Percentiles rank a stretch among this genome's conserved stretches.
Evolutionary conservation across 2,888 invertebrate species (phyloP).

Genomic region (Archips crataeganus): DNA sequence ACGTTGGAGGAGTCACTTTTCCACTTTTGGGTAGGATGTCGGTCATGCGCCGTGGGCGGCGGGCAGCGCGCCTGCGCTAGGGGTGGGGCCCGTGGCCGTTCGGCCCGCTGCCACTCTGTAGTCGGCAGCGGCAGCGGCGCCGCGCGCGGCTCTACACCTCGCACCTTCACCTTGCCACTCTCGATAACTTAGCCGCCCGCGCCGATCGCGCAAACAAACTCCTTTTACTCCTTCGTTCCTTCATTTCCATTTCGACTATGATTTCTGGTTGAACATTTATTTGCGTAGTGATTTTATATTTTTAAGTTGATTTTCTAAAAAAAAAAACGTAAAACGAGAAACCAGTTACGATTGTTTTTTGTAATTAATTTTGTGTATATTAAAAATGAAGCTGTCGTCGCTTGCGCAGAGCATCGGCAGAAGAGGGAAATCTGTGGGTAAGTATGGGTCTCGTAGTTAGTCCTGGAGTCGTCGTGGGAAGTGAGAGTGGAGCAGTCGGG

Average conservation of each 20-base stretch:
- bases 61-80: slow-evolving; percentile 74
- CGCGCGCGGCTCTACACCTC: slow-evolving; percentile 65
- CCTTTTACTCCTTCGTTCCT: slow-evolving; percentile 65
- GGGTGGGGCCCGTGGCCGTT: slow-evolving; percentile 78
- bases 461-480: slow-evolving; percentile 23
- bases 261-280: slow-evolving; percentile 61
- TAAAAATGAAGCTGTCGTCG: slow-evolving; percentile 49
- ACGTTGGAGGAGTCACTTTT: slow-evolving; percentile 85
- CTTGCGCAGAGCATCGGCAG: slow-evolving; percentile 38
- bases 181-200: slow-evolving; percentile 68
- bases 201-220: slow-evolving; percentile 68
- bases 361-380: slow-evolving; percentile 70
- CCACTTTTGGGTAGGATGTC: slow-evolving; percentile 83
- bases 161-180: slow-evolving; percentile 52
- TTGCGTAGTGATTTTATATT: slow-evolving; percentile 68
- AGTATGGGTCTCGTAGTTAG: slow-evolving; percentile 49
- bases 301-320: slow-evolving; percentile 58
- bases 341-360: slow-evolving; percentile 63
- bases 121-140: slow-evolving; percentile 79
- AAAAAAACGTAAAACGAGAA: slow-evolving; percentile 49
- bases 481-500: slow-evolving; percentile 45
- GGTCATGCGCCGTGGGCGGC: slow-evolving; percentile 76
- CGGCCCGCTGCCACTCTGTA: slow-evolving; percentile 80
- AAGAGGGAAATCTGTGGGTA: slow-evolving; percentile 47
- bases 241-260: slow-evolving; percentile 61